Percentiles rank a stretch among this genome's conserved stretches.
phyloP scores from a whole-genome alignment of 2,888 invertebrate genomes.

The Drosophila prostipennis region DNA sequence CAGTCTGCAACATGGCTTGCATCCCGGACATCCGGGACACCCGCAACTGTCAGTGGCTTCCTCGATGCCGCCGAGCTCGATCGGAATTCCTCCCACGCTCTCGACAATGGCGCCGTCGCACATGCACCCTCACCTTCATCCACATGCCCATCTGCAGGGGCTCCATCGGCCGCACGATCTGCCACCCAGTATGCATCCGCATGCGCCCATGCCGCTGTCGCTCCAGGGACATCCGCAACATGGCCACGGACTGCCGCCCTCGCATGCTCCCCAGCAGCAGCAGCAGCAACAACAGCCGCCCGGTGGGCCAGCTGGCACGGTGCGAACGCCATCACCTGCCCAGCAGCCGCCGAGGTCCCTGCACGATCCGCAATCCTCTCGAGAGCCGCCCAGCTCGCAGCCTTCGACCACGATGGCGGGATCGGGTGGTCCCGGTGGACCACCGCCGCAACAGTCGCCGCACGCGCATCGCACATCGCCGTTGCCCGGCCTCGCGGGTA shows the following conservation, averaged over 20 bases:
- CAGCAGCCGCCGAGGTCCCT: constrained; percentile 68
- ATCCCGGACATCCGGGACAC: constrained; percentile 65
- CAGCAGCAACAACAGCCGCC: constrained; percentile 60
- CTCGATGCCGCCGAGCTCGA: constrained; percentile 84
- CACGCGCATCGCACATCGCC: constrained; percentile 83
- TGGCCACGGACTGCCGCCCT: constrained; percentile 74
- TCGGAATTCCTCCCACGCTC: constrained; percentile 77
- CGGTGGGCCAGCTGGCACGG: constrained; percentile 69
- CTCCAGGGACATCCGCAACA: constrained; percentile 80
- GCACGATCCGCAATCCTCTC: constrained; percentile 70
- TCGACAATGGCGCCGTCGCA: constrained; percentile 78
- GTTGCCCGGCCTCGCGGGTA: constrained; percentile 79
- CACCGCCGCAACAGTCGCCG: constrained; percentile 56
- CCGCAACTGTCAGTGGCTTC: constrained; percentile 84
- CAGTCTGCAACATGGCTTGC: constrained; percentile 65
- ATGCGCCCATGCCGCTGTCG: constrained; percentile 82
- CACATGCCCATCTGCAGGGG: constrained; percentile 74
- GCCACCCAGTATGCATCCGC: constrained; percentile 83
- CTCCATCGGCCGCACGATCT: constrained; percentile 84
- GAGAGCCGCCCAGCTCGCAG: constrained; percentile 71
- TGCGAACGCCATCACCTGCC: constrained; percentile 83
- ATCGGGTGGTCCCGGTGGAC: constrained; percentile 39
- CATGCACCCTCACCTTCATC: constrained; percentile 76
- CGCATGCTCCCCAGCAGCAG: constrained; percentile 69
- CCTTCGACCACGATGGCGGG: constrained; percentile 68